Evolutionary conservation across 2,113 vertebrate genomes (phyloP), one percentile per base, ranked within the genome.

Genomic region (Hyperopisus bebe): DNA sequence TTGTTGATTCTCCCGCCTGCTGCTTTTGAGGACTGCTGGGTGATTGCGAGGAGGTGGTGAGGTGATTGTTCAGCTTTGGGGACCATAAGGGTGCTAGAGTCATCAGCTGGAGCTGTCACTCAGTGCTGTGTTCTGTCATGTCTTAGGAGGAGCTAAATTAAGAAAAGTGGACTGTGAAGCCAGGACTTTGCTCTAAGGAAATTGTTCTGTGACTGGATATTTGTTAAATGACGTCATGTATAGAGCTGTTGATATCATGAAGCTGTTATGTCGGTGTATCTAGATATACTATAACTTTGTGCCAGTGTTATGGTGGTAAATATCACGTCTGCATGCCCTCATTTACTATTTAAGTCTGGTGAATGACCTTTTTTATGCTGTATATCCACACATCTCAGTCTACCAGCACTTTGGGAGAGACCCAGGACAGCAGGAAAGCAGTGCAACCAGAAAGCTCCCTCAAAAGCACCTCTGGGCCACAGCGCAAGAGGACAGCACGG

Each of bases 401-500:
- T 91, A 87, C 84, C 90, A 94, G 93, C 66, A 91, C 83, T 90
- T 91, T 92, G 80, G 92, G 44, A 91, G 91, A 92, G 88, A 46
- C 89, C 88, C 70, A 88, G 90, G 47, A 89, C 86, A 53, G 62
- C 89, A 74, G 82, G 13, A 48, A 27, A 27, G 35, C 50, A 50
- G 31, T 85, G 84, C 88, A 90, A 31, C 70, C 55, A 91, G 89
- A 88, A 31, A 55, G 53, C 82, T 77, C 91, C 86, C 90, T 91
- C 31, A 91, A 93, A 92, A 70, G 87, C 3, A 90, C 82, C 58
- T 77, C 90, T 88, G 88, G 66, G 3, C 70, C 92, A 5, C 82
- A 86, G 44, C 42, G 50, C 87, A 94, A 93, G 92, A 24, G 77
- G 6, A 31, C 48, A 11, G 62, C 7, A 8, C 47, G 8, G 44